Conservation (phyloP, 1,140 invertebrate species). For the Hormaphis cornu region DNA sequence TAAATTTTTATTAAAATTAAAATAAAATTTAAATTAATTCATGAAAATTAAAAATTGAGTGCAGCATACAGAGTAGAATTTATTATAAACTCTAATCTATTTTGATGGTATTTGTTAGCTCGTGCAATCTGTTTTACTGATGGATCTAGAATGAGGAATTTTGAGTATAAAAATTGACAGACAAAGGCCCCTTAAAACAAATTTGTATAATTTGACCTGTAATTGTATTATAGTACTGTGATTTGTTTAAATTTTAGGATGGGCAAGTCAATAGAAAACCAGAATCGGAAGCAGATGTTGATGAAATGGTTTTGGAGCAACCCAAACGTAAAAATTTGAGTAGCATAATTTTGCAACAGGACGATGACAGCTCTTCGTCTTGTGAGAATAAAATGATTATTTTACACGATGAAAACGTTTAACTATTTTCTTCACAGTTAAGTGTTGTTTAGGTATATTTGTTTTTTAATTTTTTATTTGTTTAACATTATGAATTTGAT, state of each 20-base stretch:
- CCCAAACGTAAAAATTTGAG: constrained; percentile 4
- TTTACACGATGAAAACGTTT: constrained; percentile 22
- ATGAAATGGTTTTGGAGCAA: constrained; percentile 6
- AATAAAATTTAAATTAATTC: too few species aligned
- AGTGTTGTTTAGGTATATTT: neutral
- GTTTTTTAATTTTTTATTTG: neutral
- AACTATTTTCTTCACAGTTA: neutral
- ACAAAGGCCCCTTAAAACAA: too few species aligned
- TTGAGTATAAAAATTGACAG: too few species aligned
- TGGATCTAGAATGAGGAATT: too few species aligned
- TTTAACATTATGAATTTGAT: too few species aligned
- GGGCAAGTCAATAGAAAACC: neutral
- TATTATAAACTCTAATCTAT: too few species aligned
- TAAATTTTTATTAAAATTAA: too few species aligned
- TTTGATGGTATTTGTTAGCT: too few species aligned
- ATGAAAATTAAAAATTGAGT: too few species aligned
- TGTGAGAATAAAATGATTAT: constrained; percentile 31
- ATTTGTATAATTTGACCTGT: too few species aligned
- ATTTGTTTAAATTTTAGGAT: constrained; percentile 12
- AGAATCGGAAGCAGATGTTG: constrained; percentile 1
- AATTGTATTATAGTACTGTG: neutral
- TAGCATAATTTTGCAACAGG: neutral
- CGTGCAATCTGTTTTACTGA: too few species aligned
- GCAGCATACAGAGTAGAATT: too few species aligned
- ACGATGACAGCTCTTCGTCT: constrained; percentile 24